A percentile compares a stretch with the other conserved stretches of the same genome.
Conservation (phyloP, 2,888 invertebrate genomes). For the Drosophila kambysellisi region DNA sequence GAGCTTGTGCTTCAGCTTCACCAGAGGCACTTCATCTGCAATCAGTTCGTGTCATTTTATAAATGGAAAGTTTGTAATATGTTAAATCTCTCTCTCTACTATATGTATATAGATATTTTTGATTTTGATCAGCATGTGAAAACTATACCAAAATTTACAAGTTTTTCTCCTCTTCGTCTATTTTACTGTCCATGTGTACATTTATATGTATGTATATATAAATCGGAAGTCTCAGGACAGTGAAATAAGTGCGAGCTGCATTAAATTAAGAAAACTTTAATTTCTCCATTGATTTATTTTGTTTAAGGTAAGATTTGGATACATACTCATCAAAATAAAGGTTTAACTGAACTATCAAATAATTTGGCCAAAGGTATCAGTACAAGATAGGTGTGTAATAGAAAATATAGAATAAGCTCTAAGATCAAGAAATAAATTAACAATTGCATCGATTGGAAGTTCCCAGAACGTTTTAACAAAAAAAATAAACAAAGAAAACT, state of each 20-base stretch:
- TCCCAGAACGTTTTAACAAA: no score
- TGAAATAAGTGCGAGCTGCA: no score
- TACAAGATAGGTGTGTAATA: background rate
- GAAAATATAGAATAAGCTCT: background rate
- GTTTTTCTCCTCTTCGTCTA: no score
- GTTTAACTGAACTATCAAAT: background rate
- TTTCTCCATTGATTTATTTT: no score
- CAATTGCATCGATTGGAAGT: no score
- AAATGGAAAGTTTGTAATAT: background rate
- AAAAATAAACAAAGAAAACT: background rate
- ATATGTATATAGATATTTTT: background rate
- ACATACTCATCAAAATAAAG: background rate
- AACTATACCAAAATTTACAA: background rate
- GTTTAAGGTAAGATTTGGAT: no score
- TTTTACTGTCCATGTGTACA: no score
- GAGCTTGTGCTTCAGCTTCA: slow-evolving; percentile 60
- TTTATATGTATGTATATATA: no score
- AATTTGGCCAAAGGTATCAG: background rate
- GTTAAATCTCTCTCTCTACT: background rate
- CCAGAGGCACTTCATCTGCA: slow-evolving; percentile 65
- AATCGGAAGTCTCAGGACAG: no score
- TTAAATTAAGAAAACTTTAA: no score
- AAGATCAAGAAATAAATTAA: background rate
- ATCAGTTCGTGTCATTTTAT: background rate
- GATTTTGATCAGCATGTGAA: background rate